These are phyloP conservation scores for Chiridota heheva DNA, from an alignment of 35 echinoderm and acorn worm species.

Conservation along the genomic window DNA sequence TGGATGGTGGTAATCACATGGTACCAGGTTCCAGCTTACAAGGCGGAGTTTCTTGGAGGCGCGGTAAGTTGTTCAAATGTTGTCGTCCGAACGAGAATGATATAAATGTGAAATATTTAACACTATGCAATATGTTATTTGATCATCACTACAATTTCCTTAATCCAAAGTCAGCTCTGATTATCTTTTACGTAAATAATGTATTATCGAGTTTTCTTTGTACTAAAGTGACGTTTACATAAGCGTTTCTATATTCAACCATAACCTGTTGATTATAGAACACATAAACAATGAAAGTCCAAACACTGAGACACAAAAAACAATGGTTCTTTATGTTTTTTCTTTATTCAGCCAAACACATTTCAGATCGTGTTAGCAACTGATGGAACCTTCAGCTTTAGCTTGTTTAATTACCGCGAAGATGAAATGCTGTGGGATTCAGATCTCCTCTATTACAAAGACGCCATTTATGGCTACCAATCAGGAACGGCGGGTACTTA, in stretches of 20 bases:
- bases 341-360: slow-evolving; percentile 64
- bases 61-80: background rate
- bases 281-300: background rate
- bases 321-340: background rate
- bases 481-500: slow-evolving; percentile 13
- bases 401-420: slow-evolving; percentile 75
- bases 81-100: too few relatives aligned
- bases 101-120: too few relatives aligned
- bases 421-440: slow-evolving; percentile 80
- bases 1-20: slow-evolving; percentile 92
- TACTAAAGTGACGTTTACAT: too few relatives aligned
- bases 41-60: slow-evolving; percentile 7
- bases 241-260: too few relatives aligned
- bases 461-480: slow-evolving; percentile 82
- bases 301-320: background rate
- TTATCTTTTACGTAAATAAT: too few relatives aligned
- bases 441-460: slow-evolving; percentile 42
- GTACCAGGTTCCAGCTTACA: slow-evolving; percentile 61
- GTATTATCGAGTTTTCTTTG: too few relatives aligned
- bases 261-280: background rate
- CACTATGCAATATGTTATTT: too few relatives aligned
- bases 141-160: too few relatives aligned
- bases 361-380: slow-evolving; percentile 84
- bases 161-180: too few relatives aligned
- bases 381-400: slow-evolving; percentile 72